Base-by-base conservation (phyloP, 2,113 vertebrate genomes). In the Protobothrops mucrosquamatus region DNA sequence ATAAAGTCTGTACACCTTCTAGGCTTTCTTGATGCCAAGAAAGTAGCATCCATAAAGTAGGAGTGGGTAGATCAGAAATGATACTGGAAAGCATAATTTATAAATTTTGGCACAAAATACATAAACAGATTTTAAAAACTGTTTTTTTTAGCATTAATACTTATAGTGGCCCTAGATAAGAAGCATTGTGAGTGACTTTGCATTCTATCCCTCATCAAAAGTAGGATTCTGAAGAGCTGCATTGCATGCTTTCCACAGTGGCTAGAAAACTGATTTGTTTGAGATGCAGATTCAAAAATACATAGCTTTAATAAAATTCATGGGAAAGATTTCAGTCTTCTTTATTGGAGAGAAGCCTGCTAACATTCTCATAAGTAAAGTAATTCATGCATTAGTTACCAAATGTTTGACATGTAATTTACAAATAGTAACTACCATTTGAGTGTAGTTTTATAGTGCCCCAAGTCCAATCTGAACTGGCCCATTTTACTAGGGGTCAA, bases 31-130 rank as follows among this genome's bases (percentile, higher is more conserved):
- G 94, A 48, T 12, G 22, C 23, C n/a, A 85, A 86, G 20, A 90
- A 93, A 87, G 93, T 92, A 87, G 92, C 94, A 93, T 94, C 97
- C 96, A 96, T 94, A 96, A 95, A 87, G 91, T 90, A 52, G 94
- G 89, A 94, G 34, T 1, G 91, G 22, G 18, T 95, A 48, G 15
- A 85, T 93, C 86, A 61, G 20, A 97, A 74, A 97, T 96, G 94
- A 95, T 91, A 95, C 48, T 92, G 61, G 91, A 96, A 95, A 96
- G 94, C 94, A 96, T 96, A 95, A 89, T 92, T 26, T 89, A 93
- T 89, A 87, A 91, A 74, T 48, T 92, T 95, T 95, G 85, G 94
- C 95, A 93, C 91, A 85, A 94, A 94, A 91, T 94, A 94, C 93
- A 89, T 92, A 94, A 95, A 96, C 93, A 96, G 94, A 93, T 87